These are phyloP conservation scores for Cremastinae sp. DNA, from an alignment of 2,888 invertebrate genomes.

Conservation along the genomic window DNA sequence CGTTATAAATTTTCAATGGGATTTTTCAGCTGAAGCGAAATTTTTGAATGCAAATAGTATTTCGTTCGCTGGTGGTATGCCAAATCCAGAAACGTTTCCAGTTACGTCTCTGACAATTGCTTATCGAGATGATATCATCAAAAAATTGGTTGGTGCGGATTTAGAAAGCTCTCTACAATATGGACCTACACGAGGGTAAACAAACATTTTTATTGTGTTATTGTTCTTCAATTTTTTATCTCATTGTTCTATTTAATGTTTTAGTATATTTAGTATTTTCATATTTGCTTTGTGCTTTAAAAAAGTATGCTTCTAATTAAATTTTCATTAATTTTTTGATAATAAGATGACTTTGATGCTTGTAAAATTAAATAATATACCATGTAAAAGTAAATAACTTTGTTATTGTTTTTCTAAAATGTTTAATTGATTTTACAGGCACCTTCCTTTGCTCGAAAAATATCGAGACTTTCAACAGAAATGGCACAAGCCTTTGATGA, in stretches of 20 bases:
- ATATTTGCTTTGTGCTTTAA: no score
- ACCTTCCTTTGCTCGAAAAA: conserved; percentile 83
- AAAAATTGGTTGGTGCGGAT: conserved; percentile 83
- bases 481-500: conserved; percentile 84
- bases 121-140: conserved; percentile 81
- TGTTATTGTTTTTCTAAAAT: no score
- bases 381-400: no score
- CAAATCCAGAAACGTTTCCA: conserved; percentile 86
- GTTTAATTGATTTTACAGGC: conserved; percentile 76
- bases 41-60: conserved; percentile 81
- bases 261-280: conserved; percentile 5
- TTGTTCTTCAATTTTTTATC: neutral
- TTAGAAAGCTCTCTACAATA: conserved; percentile 87
- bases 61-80: conserved; percentile 87
- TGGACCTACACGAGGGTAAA: conserved; percentile 87
- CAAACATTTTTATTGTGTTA: conserved; percentile 2
- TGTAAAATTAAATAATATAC: no score
- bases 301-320: no score
- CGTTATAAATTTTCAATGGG: neutral
- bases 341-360: no score
- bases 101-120: conserved; percentile 83
- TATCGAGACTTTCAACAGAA: conserved; percentile 84
- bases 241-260: neutral
- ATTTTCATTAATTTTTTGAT: no score
- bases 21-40: conserved; percentile 79